Evolutionary conservation across 2,888 invertebrate species (phyloP).

Genomic region (Lacanobia oleracea): DNA sequence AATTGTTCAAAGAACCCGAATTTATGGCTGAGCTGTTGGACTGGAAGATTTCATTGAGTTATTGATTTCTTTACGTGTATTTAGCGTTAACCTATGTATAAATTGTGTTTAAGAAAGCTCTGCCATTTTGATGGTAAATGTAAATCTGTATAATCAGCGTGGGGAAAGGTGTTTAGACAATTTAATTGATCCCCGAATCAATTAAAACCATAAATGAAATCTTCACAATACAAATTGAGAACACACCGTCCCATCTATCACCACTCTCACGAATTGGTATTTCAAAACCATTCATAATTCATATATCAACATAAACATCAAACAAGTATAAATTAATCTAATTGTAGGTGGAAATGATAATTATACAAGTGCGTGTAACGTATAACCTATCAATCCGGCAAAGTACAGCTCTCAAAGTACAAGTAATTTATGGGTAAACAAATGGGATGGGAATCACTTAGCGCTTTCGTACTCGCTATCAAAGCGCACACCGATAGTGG

Average conservation of each 20-base stretch:
- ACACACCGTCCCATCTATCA: slow-evolving; percentile 19
- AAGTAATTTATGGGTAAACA: slow-evolving; percentile 81
- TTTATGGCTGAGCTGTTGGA: slow-evolving; percentile 1
- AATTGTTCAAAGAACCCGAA: slow-evolving; percentile 47
- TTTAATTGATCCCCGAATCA: not conserved
- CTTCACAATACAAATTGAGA: slow-evolving; percentile 1
- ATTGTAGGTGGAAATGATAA: slow-evolving; percentile 63
- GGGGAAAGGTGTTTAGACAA: not conserved
- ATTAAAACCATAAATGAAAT: slow-evolving; percentile 9
- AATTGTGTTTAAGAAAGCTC: not conserved
- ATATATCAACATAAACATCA: slow-evolving; percentile 57
- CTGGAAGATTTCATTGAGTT: slow-evolving; percentile 31
- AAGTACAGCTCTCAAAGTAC: slow-evolving; percentile 75
- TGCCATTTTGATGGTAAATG: not conserved
- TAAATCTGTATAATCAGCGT: not conserved
- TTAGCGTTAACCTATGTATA: not conserved
- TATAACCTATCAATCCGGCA: slow-evolving; percentile 73
- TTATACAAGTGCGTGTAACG: slow-evolving; percentile 61
- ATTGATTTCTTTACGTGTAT: slow-evolving; percentile 9
- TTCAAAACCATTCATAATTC: slow-evolving; percentile 60
- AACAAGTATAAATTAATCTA: slow-evolving; percentile 61
- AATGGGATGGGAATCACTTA: slow-evolving; percentile 78
- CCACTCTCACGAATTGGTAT: slow-evolving; percentile 55
- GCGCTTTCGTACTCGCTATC: slow-evolving; percentile 72
- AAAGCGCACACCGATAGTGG: slow-evolving; percentile 67